Percentiles rank a stretch among this genome's conserved stretches.
Conservation (phyloP, 1,140 invertebrate species). For the Archegozetes longisetosus region DNA sequence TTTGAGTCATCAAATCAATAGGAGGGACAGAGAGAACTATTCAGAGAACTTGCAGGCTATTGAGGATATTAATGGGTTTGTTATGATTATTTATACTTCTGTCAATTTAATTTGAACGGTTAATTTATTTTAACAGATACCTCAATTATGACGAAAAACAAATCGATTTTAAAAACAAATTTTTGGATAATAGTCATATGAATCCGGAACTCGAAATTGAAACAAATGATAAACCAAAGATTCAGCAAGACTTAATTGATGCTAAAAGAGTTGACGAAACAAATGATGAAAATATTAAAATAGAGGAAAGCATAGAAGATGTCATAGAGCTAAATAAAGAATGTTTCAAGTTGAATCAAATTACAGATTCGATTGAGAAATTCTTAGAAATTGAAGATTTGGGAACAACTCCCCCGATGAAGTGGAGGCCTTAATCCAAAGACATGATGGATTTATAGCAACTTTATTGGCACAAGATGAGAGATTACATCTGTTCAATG, state of each 20-base stretch:
- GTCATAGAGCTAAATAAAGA: constrained; percentile 74
- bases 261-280: constrained; percentile 42
- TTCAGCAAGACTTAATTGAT: no score
- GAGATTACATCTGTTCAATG: constrained; percentile 63
- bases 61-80: constrained; percentile 68
- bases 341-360: constrained; percentile 90
- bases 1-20: constrained; percentile 77
- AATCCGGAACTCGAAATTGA: no score
- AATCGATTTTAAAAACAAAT: no score
- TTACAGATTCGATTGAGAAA: constrained; percentile 78
- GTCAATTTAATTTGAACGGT: no score
- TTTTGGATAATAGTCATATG: no score
- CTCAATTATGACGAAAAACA: no score
- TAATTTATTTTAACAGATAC: no score
- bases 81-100: no score
- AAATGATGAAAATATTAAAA: constrained; percentile 60
- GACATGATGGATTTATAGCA: constrained; percentile 86
- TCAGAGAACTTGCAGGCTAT: constrained; percentile 76
- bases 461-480: constrained; percentile 86
- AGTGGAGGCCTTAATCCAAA: constrained; percentile 79
- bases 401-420: constrained; percentile 80
- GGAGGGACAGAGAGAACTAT: constrained; percentile 44
- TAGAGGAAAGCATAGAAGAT: constrained; percentile 67
- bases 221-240: no score
- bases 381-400: constrained; percentile 76